Evolutionary conservation across 2,113 vertebrate genomes (phyloP).

Genomic region (Saimiri boliviensis): DNA sequence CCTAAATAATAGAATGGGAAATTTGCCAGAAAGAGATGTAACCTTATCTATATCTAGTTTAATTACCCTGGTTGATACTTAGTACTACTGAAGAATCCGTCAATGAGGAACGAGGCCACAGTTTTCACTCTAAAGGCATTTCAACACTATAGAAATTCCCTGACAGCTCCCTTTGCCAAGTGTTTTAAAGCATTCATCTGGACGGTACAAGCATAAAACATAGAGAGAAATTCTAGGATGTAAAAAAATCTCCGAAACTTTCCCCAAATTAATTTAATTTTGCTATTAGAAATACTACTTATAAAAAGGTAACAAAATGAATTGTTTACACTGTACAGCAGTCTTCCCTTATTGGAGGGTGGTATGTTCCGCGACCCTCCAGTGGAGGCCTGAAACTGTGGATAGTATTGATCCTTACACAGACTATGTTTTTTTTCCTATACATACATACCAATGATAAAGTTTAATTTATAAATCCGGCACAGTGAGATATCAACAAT

Average conservation of each 20-base stretch:
- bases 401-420: neutral
- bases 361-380: neutral
- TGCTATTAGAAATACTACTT: conserved; percentile 11
- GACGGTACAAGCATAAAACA: neutral
- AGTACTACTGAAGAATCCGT: conserved; percentile 54
- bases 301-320: conserved; percentile 23
- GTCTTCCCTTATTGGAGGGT: neutral
- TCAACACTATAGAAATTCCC: conserved; percentile 32
- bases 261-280: conserved; percentile 30
- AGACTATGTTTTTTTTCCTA: neutral
- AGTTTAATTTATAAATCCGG: neutral
- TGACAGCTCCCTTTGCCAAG: conserved; percentile 46
- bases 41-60: conserved; percentile 77
- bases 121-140: conserved; percentile 73
- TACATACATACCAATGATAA: neutral
- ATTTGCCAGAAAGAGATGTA: conserved; percentile 80
- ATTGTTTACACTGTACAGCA: neutral
- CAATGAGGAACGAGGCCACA: conserved; percentile 75
- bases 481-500: neutral
- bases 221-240: neutral
- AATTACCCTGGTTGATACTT: conserved; percentile 78
- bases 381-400: neutral
- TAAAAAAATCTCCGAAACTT: neutral
- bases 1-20: conserved; percentile 78
- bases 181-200: neutral